Conservation (phyloP, 2,113 vertebrate genomes). For the Upupa epops region DNA sequence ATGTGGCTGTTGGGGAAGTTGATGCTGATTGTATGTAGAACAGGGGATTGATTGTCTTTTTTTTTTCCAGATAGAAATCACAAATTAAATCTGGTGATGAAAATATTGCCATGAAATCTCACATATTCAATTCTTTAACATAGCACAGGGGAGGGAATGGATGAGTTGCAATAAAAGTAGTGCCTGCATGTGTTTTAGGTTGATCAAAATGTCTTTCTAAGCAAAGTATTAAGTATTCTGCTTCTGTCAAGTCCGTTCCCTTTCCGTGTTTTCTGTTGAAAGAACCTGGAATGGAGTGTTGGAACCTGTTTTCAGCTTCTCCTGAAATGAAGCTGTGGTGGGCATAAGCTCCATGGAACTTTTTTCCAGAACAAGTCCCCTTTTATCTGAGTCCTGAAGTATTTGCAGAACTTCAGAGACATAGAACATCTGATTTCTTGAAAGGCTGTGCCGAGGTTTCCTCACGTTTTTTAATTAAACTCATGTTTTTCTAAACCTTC, state of each 20-base stretch:
- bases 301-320: slow-evolving; percentile 3
- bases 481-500: background rate
- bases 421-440: background rate
- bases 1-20: background rate
- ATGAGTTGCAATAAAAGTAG: background rate
- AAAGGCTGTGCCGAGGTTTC: background rate
- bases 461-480: slow-evolving; percentile 5
- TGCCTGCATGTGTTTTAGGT: background rate
- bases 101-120: background rate
- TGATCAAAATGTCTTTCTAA: background rate
- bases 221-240: background rate
- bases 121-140: background rate
- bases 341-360: background rate
- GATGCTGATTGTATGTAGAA: background rate
- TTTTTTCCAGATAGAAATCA: background rate
- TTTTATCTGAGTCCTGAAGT: background rate
- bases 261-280: background rate
- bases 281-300: background rate
- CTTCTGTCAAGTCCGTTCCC: background rate
- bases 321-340: background rate
- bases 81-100: background rate
- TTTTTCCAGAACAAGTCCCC: background rate
- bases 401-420: slow-evolving; percentile 20
- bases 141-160: background rate
- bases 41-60: background rate